Evolutionary conservation across 2,113 vertebrate species (phyloP).

Genomic region (Calonectris borealis): DNA sequence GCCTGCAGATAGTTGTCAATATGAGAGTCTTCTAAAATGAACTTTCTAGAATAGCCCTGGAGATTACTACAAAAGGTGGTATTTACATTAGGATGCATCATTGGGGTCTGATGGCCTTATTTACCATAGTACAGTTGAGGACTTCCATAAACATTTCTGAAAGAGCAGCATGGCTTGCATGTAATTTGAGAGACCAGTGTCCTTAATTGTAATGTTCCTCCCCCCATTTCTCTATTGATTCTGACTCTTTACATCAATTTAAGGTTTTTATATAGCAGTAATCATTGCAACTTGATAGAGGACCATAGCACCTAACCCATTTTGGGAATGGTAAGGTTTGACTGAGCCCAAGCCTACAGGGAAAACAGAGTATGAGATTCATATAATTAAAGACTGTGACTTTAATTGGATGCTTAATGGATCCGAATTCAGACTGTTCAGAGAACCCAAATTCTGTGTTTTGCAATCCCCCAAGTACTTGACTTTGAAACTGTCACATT

Average conservation of each 20-base stretch:
- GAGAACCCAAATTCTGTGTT: neutral
- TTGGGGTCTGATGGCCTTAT: neutral
- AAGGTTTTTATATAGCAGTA: neutral
- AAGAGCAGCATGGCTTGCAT: neutral
- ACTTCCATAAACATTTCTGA: neutral
- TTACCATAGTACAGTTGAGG: neutral
- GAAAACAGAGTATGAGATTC: neutral
- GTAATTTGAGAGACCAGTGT: neutral
- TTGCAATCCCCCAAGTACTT: neutral
- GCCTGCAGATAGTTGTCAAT: neutral
- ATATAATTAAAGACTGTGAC: neutral
- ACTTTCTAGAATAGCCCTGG: neutral
- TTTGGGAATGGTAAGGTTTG: neutral
- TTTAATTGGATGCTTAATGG: neutral
- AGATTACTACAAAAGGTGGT: neutral
- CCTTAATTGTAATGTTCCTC: neutral
- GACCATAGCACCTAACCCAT: neutral
- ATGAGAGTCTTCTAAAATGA: neutral
- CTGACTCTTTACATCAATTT: neutral
- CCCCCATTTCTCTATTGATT: neutral
- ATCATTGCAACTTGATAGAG: neutral
- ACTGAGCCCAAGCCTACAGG: neutral
- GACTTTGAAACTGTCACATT: neutral
- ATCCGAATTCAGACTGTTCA: neutral
- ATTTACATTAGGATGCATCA: neutral